Base-by-base conservation (phyloP, 1,140 invertebrate genomes). In the Oedothorax gibbosus region DNA sequence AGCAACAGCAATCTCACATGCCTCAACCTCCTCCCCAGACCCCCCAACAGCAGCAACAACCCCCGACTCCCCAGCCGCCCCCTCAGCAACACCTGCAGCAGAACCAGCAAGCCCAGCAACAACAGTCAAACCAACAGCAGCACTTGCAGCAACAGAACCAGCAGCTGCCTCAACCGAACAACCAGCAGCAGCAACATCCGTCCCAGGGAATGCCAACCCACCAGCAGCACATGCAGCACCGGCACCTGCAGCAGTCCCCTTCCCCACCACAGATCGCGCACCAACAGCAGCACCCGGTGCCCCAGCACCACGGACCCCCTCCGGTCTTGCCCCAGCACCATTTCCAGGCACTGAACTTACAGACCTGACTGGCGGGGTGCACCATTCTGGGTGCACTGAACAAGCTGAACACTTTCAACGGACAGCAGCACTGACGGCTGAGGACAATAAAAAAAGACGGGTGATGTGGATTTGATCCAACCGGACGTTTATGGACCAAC, bases 271-370 rank as follows among this genome's bases (percentile, higher is more conserved):
- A 85, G 51, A 77, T 76, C 6, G 65, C 83, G 8, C 73, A 85
- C 18, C 83, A 76, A 10, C 82, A 97, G 98, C 89, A 98, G 96
- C 91, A 98, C 97, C 65, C 99, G 98, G 90, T 99, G 97, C 62
- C 81, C 21, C 73, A 77, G 6, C 83, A 85, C 53, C 83, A 85
- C 64, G 73, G 64, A 57, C 73, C 73, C 7, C 82, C 82, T 51
- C 73, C 82, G 20, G 71, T 85, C 56, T 72, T 85, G 72, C 89
- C 87, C 84, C 76, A 66, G 50, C 77, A 80, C 15, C 72, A 78
- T n/a, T 82, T 86, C 65, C 85, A 86, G 60, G 76, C 71, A 12
- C 65, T 86, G 50, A 81, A 76, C 79, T 50, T 86, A 51, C 85
- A 86, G 77, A 86, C 85, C 85, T 86, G 85, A 86, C 85, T 86